A percentile compares a stretch with the other conserved stretches of the same genome.
phyloP scores from a whole-genome alignment of 1,140 invertebrate genomes.

The Sarcophaga bullata region DNA sequence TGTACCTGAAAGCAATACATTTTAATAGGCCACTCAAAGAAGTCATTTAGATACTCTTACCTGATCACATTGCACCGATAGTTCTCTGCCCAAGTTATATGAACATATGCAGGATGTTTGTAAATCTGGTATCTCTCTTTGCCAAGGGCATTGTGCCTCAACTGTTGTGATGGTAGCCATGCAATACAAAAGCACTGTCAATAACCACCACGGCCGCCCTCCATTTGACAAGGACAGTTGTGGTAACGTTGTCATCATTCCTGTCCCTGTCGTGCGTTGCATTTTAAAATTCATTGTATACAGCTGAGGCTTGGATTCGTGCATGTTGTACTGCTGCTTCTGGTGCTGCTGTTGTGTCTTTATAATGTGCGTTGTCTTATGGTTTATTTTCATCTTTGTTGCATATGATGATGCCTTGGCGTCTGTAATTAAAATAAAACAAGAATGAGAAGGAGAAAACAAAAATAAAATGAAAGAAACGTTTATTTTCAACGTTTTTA shows the following conservation, averaged over 20 bases:
- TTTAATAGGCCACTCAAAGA: background rate
- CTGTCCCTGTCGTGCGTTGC: background rate
- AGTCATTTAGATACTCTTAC: constrained; percentile 55
- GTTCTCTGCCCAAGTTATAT: constrained; percentile 80
- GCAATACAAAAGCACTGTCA: background rate
- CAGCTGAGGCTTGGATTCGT: background rate
- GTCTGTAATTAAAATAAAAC: constrained; percentile 9
- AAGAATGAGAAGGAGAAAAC: background rate
- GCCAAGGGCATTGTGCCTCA: constrained; percentile 83
- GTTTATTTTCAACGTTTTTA: no score
- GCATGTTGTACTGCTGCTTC: background rate
- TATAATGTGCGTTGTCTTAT: background rate
- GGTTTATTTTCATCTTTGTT: constrained; percentile 31
- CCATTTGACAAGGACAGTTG: background rate
- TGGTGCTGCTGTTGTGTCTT: background rate
- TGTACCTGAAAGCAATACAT: constrained; percentile 71
- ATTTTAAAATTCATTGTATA: background rate
- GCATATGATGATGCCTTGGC: constrained; percentile 17
- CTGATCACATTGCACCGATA: constrained; percentile 90
- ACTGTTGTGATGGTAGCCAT: constrained; percentile 14
- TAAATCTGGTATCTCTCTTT: constrained; percentile 74
- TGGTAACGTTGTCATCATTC: background rate
- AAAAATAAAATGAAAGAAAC: no score
- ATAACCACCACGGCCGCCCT: background rate
- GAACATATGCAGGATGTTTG: constrained; percentile 90